Percentiles rank a stretch among this genome's conserved stretches.
Conservation (phyloP, 1,140 invertebrate species). For the Neodiprion lecontei region DNA sequence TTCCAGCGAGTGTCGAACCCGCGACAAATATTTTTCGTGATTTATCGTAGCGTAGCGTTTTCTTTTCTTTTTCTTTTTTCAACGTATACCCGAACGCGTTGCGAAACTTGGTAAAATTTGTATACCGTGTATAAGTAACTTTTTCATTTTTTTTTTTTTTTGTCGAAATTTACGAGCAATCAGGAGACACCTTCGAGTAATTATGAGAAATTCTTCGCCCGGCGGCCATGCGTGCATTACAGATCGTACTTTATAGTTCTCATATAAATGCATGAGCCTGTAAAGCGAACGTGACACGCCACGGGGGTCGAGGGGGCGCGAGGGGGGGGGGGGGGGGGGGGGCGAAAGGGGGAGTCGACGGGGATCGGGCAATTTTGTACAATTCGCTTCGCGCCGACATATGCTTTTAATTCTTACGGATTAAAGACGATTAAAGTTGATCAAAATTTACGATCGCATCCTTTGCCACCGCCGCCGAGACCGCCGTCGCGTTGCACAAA, state of each 20-base stretch:
- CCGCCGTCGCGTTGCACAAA: background rate
- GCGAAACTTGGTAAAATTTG: too few relatives aligned
- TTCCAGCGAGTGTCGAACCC: too few relatives aligned
- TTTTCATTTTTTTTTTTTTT: too few relatives aligned
- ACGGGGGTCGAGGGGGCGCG: background rate
- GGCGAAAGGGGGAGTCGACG: background rate
- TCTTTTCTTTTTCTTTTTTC: too few relatives aligned
- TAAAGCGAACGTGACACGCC: constrained; percentile 3
- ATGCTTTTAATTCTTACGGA: constrained; percentile 13
- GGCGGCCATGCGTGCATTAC: background rate
- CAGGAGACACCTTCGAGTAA: too few relatives aligned
- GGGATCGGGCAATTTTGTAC: constrained; percentile 12
- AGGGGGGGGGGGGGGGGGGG: background rate
- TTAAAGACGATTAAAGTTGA: constrained; percentile 13
- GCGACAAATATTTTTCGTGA: too few relatives aligned
- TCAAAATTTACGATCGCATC: constrained; percentile 1
- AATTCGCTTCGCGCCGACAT: constrained; percentile 10
- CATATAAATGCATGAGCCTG: constrained; percentile 15
- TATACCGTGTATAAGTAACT: too few relatives aligned
- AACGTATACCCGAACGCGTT: too few relatives aligned
- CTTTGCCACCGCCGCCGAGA: background rate
- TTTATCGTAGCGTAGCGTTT: too few relatives aligned
- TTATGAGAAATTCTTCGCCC: too few relatives aligned
- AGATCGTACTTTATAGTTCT: background rate
- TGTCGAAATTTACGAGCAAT: too few relatives aligned